Conservation (phyloP, 2,113 vertebrate genomes). For the Cromileptes altivelis region DNA sequence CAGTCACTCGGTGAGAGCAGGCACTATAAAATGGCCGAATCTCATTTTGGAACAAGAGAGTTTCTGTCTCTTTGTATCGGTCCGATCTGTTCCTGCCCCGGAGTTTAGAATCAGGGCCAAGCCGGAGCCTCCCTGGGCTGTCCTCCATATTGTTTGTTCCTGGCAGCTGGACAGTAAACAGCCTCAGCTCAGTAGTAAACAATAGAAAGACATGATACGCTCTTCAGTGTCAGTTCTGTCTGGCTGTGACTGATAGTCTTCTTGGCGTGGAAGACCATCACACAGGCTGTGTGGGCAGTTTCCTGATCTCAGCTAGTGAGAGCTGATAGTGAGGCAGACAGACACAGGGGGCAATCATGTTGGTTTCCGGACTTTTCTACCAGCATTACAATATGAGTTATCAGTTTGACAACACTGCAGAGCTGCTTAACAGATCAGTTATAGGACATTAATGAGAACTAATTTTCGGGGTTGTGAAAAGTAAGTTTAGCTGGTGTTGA, state of each 20-base stretch:
- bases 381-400: neutral
- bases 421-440: neutral
- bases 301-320: neutral
- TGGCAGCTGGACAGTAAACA: conserved; percentile 38
- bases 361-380: neutral
- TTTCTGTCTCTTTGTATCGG: conserved; percentile 24
- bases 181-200: conserved; percentile 40
- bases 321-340: neutral
- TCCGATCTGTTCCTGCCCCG: conserved; percentile 9
- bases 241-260: conserved; percentile 39
- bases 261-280: conserved; percentile 7
- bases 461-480: neutral
- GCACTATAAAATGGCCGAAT: conserved; percentile 5
- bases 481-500: neutral
- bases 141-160: conserved; percentile 45
- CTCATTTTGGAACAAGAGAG: conserved; percentile 9
- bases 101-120: conserved; percentile 25
- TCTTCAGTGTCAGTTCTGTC: conserved; percentile 19
- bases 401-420: neutral
- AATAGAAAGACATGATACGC: conserved; percentile 13
- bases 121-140: conserved; percentile 20
- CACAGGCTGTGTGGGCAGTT: conserved; percentile 9
- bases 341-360: neutral
- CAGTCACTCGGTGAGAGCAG: neutral
- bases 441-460: neutral